Conservation (phyloP, 2,888 invertebrate genomes). For the Oxyteleia sp. region DNA sequence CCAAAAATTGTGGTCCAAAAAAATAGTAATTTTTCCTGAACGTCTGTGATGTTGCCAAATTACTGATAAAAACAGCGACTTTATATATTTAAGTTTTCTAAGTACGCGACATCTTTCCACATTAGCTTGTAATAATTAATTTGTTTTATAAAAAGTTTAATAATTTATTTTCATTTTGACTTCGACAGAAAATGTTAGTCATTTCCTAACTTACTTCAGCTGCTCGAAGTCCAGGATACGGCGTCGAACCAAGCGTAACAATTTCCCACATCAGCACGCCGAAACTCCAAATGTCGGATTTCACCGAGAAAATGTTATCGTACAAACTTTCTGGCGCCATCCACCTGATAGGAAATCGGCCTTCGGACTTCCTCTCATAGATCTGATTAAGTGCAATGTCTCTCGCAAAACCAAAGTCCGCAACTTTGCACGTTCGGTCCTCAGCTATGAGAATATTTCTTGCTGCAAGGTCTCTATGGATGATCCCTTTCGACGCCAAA, state of each 20-base stretch:
- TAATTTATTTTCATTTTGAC: too few species aligned
- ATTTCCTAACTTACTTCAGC: too few species aligned
- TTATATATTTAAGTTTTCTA: too few species aligned
- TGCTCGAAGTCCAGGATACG: constrained; percentile 97
- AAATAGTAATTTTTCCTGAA: too few species aligned
- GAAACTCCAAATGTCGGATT: constrained; percentile 98
- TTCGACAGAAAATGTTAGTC: too few species aligned
- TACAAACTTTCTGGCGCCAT: constrained; percentile 98
- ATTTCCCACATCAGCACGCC: constrained; percentile 98
- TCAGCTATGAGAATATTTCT: constrained; percentile 95
- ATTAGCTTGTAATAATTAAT: too few species aligned
- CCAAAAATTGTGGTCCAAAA: too few species aligned
- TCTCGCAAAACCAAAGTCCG: constrained; percentile 97
- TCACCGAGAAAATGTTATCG: constrained; percentile 97
- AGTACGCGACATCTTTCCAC: too few species aligned
- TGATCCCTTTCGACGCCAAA: constrained; percentile 89
- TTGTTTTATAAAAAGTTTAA: too few species aligned
- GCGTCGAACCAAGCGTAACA: constrained; percentile 97
- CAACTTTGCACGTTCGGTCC: constrained; percentile 96
- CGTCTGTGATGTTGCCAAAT: too few species aligned
- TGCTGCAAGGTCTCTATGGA: constrained; percentile 96
- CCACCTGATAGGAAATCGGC: constrained; percentile 92
- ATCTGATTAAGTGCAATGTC: constrained; percentile 96
- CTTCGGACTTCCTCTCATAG: constrained; percentile 96
- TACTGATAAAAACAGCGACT: too few species aligned